Evolutionary conservation across 2,113 vertebrate species (phyloP).

Genomic region (Microcebus jonahi): DNA sequence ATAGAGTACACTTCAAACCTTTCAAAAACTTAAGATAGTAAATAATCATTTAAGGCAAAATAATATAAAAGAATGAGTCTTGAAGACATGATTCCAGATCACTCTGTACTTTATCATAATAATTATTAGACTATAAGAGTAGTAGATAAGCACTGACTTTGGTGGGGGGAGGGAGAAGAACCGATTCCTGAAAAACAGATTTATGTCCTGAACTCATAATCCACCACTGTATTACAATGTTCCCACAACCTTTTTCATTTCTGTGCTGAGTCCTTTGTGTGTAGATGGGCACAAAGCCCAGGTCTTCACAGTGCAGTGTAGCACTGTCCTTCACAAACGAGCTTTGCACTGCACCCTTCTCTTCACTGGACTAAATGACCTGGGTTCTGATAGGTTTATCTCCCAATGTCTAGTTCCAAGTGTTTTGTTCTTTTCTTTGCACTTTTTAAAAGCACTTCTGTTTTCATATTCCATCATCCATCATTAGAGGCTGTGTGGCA

Average conservation of each 20-base stretch:
- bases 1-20: not conserved
- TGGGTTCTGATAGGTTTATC: not conserved
- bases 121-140: not conserved
- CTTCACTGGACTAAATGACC: not conserved
- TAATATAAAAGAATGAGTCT: not conserved
- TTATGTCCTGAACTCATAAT: not conserved
- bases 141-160: not conserved
- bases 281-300: not conserved
- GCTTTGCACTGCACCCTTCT: not conserved
- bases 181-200: not conserved
- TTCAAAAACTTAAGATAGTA: not conserved
- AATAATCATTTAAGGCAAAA: not conserved
- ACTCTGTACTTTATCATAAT: not conserved
- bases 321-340: not conserved
- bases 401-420: not conserved
- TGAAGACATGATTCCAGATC: not conserved
- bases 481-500: not conserved
- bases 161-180: not conserved
- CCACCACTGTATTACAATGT: not conserved
- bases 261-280: not conserved
- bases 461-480: not conserved
- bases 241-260: not conserved
- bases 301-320: not conserved
- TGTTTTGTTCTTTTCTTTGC: not conserved
- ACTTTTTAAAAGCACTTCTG: not conserved